Conservation (phyloP, 2,797 vertebrate genomes). For the Crocidura indochinensis region DNA sequence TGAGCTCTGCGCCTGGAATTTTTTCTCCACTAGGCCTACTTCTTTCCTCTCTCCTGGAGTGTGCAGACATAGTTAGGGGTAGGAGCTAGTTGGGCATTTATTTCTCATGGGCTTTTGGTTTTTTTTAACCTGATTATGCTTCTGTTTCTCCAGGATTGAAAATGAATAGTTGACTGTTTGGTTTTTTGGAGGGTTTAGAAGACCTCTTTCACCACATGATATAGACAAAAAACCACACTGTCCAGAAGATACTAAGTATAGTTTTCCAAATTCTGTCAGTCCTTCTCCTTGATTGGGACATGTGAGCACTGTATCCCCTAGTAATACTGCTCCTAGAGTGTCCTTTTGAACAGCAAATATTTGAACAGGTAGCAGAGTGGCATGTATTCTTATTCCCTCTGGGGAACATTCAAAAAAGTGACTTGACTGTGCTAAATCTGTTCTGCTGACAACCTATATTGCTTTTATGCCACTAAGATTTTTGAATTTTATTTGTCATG, state of each 20-base stretch:
- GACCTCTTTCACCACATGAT: too few species aligned
- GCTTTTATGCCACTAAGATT: conserved; percentile 27
- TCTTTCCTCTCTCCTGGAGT: neutral
- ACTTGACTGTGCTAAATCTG: neutral
- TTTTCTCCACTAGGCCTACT: neutral
- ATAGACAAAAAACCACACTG: neutral
- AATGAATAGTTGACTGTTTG: neutral
- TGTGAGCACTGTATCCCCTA: neutral
- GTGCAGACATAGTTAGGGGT: neutral
- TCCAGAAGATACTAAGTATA: neutral
- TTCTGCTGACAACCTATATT: neutral
- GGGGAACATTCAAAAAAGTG: neutral
- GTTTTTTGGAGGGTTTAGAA: neutral
- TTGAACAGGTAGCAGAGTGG: neutral
- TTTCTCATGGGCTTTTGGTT: conserved; percentile 22
- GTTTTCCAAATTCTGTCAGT: neutral
- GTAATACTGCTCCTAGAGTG: neutral
- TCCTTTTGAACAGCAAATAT: neutral
- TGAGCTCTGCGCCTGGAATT: neutral
- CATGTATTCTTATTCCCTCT: neutral
- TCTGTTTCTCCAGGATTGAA: conserved; percentile 22
- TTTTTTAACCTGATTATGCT: conserved; percentile 19
- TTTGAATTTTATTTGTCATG: conserved; percentile 33
- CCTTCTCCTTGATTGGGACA: neutral
- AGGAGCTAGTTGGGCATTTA: neutral